Evolutionary conservation across 1,140 invertebrate genomes (phyloP).

Genomic region (Atopsyche davidsoni): DNA sequence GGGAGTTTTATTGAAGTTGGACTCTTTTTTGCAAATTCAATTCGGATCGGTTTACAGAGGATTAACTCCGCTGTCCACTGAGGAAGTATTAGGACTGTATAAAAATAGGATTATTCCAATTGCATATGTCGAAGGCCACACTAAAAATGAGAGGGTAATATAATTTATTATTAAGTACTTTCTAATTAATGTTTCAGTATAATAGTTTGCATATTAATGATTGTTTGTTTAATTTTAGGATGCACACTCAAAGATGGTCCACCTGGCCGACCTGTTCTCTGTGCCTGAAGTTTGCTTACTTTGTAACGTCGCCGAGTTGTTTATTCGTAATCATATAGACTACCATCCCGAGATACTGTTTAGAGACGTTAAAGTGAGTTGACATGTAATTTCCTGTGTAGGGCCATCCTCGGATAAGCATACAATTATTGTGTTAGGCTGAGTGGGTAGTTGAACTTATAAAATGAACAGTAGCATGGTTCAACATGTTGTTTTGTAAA

Average conservation of each 20-base stretch:
- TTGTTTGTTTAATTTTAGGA: slow-evolving; percentile 50
- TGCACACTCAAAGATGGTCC: slow-evolving; percentile 78
- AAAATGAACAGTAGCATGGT: no score
- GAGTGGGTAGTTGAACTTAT: no score
- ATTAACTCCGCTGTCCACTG: slow-evolving; percentile 69
- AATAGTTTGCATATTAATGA: slow-evolving; percentile 4
- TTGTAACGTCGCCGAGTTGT: slow-evolving; percentile 91
- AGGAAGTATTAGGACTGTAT: slow-evolving; percentile 82
- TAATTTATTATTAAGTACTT: slow-evolving; percentile 14
- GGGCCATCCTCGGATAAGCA: no score
- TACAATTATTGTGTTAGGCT: no score
- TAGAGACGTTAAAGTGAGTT: slow-evolving; percentile 83
- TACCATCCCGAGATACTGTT: slow-evolving; percentile 95
- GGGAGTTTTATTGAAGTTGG: slow-evolving; percentile 90
- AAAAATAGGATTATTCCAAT: slow-evolving; percentile 80
- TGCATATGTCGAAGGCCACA: slow-evolving; percentile 70
- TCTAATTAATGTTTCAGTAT: no score
- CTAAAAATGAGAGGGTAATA: slow-evolving; percentile 46
- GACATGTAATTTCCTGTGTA: no score
- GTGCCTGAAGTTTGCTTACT: slow-evolving; percentile 92
- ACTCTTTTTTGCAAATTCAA: slow-evolving; percentile 95
- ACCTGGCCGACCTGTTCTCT: slow-evolving; percentile 94
- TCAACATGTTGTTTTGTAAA: no score
- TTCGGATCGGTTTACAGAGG: slow-evolving; percentile 91
- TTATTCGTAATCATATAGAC: slow-evolving; percentile 81